Evolutionary conservation across 2,113 vertebrate species (phyloP).

Genomic region (Vulpes lagopus): DNA sequence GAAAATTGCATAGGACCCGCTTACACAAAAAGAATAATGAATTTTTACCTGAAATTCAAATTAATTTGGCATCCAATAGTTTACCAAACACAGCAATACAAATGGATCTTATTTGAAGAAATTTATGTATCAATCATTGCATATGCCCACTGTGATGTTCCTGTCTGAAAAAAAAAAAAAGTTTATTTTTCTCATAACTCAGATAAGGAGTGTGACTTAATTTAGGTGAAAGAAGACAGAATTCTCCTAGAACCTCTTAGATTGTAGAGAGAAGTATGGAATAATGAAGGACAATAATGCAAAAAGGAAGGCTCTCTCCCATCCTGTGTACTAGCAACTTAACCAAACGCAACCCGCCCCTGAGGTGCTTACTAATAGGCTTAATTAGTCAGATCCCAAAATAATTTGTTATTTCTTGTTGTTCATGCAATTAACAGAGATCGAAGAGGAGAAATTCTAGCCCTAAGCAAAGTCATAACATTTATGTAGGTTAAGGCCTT

Average conservation of each 20-base stretch:
- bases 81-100: background rate
- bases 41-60: background rate
- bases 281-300: background rate
- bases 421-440: background rate
- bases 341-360: background rate
- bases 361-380: background rate
- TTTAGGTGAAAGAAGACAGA: background rate
- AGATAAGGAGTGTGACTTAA: background rate
- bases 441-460: background rate
- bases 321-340: background rate
- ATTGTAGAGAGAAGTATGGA: background rate
- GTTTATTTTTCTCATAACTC: background rate
- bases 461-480: background rate
- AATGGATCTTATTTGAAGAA: background rate
- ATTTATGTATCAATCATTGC: background rate
- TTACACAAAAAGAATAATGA: background rate
- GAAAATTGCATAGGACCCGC: background rate
- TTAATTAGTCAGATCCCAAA: constrained; percentile 40
- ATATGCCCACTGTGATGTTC: background rate
- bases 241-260: background rate
- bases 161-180: background rate
- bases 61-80: background rate
- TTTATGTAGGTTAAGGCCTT: background rate
- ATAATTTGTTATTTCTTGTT: background rate
- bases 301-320: background rate